phyloP scores from a whole-genome alignment of 2,113 vertebrate species.

The Cercocebus atys region DNA sequence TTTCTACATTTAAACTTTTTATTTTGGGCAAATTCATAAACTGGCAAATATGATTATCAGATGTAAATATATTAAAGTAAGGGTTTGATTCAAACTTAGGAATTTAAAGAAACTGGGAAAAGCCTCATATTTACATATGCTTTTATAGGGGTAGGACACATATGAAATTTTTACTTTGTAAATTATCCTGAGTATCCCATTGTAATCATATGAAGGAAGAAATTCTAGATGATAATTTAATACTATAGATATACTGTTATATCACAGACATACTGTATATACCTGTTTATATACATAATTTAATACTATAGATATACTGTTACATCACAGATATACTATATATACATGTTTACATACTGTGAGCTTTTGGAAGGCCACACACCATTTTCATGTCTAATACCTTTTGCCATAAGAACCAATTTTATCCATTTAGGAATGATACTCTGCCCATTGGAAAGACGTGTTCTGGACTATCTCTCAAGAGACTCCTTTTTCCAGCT shows the following conservation, averaged over 20 bases:
- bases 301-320: not conserved
- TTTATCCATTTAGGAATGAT: not conserved
- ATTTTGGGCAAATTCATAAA: not conserved
- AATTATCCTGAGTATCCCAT: not conserved
- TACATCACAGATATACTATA: not conserved
- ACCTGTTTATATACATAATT: not conserved
- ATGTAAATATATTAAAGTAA: not conserved
- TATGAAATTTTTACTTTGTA: not conserved
- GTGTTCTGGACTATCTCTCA: not conserved
- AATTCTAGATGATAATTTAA: not conserved
- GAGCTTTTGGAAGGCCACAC: not conserved
- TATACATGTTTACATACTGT: not conserved
- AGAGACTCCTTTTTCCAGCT: not conserved
- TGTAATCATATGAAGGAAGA: not conserved
- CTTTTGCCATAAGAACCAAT: not conserved
- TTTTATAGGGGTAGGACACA: not conserved
- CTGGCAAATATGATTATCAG: not conserved
- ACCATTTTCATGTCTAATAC: not conserved
- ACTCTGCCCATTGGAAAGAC: not conserved
- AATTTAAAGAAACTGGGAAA: not conserved
- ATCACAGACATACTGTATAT: not conserved
- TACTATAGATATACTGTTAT: not conserved
- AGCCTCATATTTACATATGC: not conserved
- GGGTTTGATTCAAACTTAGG: not conserved
- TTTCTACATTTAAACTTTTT: not conserved